Evolutionary conservation across 2,888 invertebrate species (phyloP).

Genomic region (Diaprepes abbreviatus): DNA sequence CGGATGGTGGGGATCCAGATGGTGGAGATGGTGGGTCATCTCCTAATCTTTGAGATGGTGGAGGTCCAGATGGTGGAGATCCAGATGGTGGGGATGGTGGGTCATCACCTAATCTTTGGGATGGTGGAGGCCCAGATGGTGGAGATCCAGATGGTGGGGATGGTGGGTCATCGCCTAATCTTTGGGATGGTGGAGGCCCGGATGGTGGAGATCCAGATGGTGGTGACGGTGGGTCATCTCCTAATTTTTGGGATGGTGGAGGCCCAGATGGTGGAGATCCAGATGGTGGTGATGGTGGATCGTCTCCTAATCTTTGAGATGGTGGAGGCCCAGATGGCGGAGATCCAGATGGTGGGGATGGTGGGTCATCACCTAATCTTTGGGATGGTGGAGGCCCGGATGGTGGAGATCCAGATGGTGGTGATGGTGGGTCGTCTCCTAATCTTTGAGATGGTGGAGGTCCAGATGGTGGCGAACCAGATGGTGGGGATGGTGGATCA

Average conservation of each 20-base stretch:
- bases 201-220: not conserved
- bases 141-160: not conserved
- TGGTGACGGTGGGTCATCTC: conserved; percentile 25
- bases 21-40: not conserved
- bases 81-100: conserved; percentile 9
- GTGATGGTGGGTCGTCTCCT: not conserved
- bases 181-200: not conserved
- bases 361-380: conserved; percentile 2
- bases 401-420: conserved; percentile 16
- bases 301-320: not conserved
- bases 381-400: conserved; percentile 4
- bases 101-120: not conserved
- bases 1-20: conserved; percentile 5
- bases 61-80: not conserved
- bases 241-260: not conserved
- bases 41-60: conserved; percentile 3
- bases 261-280: conserved; percentile 6
- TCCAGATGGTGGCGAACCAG: not conserved
- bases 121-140: conserved; percentile 3
- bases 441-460: conserved; percentile 5
- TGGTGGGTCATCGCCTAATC: not conserved
- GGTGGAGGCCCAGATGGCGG: not conserved
- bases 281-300: not conserved
- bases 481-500: not conserved
- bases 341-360: not conserved